A percentile compares a stretch with the other conserved stretches of the same genome.
Conservation (phyloP, 2,797 vertebrate species). For the Knipowitschia caucasica region DNA sequence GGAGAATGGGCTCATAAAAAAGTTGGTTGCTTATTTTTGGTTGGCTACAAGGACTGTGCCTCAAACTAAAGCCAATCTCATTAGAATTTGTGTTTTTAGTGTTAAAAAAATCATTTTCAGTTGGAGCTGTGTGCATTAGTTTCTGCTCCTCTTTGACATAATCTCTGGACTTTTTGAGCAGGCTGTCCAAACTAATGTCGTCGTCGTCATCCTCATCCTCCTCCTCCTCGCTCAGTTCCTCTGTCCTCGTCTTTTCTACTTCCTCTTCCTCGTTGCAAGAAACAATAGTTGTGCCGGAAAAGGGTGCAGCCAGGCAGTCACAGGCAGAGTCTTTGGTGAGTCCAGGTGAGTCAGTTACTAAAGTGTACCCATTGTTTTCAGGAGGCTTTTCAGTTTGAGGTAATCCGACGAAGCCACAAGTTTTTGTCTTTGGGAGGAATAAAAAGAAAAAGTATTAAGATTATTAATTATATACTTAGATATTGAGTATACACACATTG, state of each 20-base stretch:
- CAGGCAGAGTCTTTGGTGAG: slow-evolving; percentile 42
- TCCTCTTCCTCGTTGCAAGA: slow-evolving; percentile 33
- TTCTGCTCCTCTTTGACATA: slow-evolving; percentile 81
- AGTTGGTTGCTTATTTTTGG: slow-evolving; percentile 39
- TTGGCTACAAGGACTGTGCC: slow-evolving; percentile 50
- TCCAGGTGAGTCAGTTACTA: slow-evolving; percentile 61
- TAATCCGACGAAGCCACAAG: slow-evolving; percentile 38
- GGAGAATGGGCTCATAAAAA: slow-evolving; percentile 23
- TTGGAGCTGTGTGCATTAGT: slow-evolving; percentile 27
- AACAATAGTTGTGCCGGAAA: slow-evolving; percentile 16
- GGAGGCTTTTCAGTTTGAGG: slow-evolving; percentile 53
- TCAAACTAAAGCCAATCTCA: slow-evolving; percentile 61
- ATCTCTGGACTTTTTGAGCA: slow-evolving; percentile 87
- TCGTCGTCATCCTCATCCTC: slow-evolving; percentile 68
- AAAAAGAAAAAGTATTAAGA: neutral
- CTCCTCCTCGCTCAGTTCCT: slow-evolving; percentile 50
- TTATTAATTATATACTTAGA: no score
- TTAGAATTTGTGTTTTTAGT: slow-evolving; percentile 65
- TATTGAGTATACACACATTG: neutral
- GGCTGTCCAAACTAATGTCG: slow-evolving; percentile 84
- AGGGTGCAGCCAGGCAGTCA: slow-evolving; percentile 11
- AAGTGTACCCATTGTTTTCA: slow-evolving; percentile 55
- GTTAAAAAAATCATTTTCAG: slow-evolving; percentile 77
- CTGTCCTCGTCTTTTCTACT: slow-evolving; percentile 19
- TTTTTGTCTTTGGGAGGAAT: slow-evolving; percentile 69